Evolutionary conservation across 2,888 invertebrate species (phyloP).

Genomic region (Eucera pruinosa): DNA sequence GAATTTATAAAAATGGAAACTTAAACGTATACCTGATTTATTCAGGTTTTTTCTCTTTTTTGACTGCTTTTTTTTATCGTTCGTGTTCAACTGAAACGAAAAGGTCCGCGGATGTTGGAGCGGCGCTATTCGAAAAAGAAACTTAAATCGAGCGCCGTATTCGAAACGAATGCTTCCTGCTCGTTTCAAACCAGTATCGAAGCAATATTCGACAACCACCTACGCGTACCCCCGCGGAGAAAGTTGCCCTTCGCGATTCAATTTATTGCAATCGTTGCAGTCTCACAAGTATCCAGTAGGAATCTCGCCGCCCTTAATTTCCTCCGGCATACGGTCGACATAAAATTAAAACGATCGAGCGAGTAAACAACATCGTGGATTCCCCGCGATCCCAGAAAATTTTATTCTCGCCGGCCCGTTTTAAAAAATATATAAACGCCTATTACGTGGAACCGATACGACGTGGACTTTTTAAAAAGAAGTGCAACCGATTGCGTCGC

Average conservation of each 20-base stretch:
- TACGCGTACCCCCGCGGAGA: conserved; percentile 76
- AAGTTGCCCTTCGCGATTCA: conserved; percentile 73
- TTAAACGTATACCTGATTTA: not conserved
- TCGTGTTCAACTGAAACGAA: conserved; percentile 1
- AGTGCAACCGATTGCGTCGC: not conserved
- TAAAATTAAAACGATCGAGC: conserved; percentile 66
- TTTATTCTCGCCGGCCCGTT: conserved; percentile 23
- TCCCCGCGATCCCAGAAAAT: conserved; percentile 36
- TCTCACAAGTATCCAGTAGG: conserved; percentile 65
- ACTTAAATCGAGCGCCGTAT: conserved; percentile 62
- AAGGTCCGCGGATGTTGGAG: not conserved
- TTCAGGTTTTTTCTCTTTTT: not conserved
- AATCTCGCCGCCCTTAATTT: conserved; percentile 71
- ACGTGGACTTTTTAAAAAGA: not conserved
- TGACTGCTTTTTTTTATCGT: not conserved
- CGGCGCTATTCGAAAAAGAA: conserved; percentile 61
- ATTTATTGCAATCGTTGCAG: conserved; percentile 74
- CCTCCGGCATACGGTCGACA: conserved; percentile 47
- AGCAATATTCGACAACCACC: conserved; percentile 75
- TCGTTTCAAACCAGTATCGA: conserved; percentile 71
- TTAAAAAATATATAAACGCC: not conserved
- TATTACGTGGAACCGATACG: conserved; percentile 11
- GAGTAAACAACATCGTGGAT: conserved; percentile 51
- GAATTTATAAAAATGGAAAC: conserved; percentile 40
- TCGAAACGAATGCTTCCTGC: conserved; percentile 68